Evolutionary conservation across 2,888 invertebrate species (phyloP), one percentile per base, ranked within the genome.

Genomic region (Coenonympha arcania): DNA sequence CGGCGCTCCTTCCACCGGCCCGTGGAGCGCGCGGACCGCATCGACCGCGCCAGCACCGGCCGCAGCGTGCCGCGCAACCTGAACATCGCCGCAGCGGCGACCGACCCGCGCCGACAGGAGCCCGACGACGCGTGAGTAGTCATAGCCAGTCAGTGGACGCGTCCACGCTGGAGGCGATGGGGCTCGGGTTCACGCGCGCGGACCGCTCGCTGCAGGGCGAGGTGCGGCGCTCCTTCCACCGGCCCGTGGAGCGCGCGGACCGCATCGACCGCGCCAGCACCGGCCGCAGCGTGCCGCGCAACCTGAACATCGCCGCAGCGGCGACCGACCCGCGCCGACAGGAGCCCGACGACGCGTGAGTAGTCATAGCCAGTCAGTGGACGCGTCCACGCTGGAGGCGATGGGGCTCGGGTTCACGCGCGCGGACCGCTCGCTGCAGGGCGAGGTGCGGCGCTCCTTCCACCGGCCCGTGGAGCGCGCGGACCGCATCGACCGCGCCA

Each of bases 261-360:
- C 75, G 76, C 50, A 63, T 68, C 37, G 72, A 73, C 58, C 28
- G 28, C 68, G 75, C 45, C 72, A 59, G 73, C 76, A 63, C 81
- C 61, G 66, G 79, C 62, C 63, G 89, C 78, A 76, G 73, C 62
- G 76, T 83, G 76, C 88, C 89, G 30, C 80, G 89, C 19, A 88
- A 89, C 62, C 87, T 89, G 13, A 85, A 89, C 66, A 68, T 79
- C 30, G 77, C 80, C n/a, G 64, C 73, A 16, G 63, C 64, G 47
- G 59, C 61, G 22, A 49, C 28, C 18, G 39, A 48, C 5, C 58
- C 42, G 20, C 37, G 30, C 5, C 15, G 22, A 1, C 20, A 22
- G 9, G 42, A 48, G 13, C 15, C 24, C 6, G 52, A 48, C 6
- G 46, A 52, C 18, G 15, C 24, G 50, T 50, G 11, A 28, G 11